Conservation (phyloP, 2,888 invertebrate genomes). For the Drosophila meridionalis region DNA sequence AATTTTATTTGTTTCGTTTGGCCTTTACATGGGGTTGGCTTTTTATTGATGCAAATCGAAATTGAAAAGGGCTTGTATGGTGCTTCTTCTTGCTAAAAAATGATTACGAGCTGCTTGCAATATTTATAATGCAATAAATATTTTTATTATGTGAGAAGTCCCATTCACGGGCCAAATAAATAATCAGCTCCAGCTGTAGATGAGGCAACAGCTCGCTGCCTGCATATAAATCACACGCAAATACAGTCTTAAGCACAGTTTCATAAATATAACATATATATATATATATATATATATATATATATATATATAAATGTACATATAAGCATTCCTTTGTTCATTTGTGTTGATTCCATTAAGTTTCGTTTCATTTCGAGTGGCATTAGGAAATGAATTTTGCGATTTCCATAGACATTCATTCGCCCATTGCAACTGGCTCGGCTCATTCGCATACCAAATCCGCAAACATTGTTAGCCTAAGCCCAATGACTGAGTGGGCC, state of each 20-base stretch:
- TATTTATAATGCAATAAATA: conserved; percentile 80
- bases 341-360: conserved; percentile 14
- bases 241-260: conserved; percentile 21
- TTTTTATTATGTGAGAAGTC: conserved; percentile 74
- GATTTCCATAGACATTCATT: conserved; percentile 26
- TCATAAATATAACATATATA: conserved; percentile 11
- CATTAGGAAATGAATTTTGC: conserved; percentile 61
- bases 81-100: conserved; percentile 32
- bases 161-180: conserved; percentile 60
- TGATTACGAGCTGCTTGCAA: conserved; percentile 65
- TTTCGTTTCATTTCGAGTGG: conserved; percentile 24
- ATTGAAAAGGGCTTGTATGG: conserved; percentile 59
- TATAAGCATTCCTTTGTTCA: conserved; percentile 9
- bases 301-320: conserved; percentile 3
- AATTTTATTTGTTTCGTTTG: conserved; percentile 72
- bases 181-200: conserved; percentile 49
- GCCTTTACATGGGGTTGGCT: conserved; percentile 25
- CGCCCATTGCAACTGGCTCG: conserved; percentile 23
- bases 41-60: conserved; percentile 74
- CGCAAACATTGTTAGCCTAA: conserved; percentile 42
- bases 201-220: conserved; percentile 13
- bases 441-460: conserved; percentile 8
- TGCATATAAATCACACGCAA: conserved; percentile 64
- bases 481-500: conserved; percentile 26
- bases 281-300: not conserved